These are phyloP conservation scores for Sphyrna mokarran DNA, from an alignment of 2,113 vertebrate genomes.

Conservation along the genomic window DNA sequence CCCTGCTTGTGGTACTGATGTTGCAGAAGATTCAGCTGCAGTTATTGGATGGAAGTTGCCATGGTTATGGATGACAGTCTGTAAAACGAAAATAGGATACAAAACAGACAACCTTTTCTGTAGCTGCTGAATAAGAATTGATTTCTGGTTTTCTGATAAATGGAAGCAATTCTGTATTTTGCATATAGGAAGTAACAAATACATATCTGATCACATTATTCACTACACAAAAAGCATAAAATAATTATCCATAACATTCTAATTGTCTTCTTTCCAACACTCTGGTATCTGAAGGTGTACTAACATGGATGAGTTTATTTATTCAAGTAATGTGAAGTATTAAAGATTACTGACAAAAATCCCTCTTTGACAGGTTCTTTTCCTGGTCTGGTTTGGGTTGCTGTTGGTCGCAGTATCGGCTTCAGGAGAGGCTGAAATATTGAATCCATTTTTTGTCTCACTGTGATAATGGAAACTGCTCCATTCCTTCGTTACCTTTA, in stretches of 20 bases:
- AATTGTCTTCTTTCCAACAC: neutral
- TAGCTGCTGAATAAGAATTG: neutral
- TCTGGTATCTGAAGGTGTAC: neutral
- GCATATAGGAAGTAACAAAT: neutral
- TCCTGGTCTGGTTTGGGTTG: neutral
- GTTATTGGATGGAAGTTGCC: slow-evolving; percentile 14
- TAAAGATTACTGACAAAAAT: neutral
- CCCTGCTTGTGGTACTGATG: neutral
- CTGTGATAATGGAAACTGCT: neutral
- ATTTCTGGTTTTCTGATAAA: neutral
- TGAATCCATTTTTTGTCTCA: neutral
- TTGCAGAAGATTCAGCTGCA: too few relatives aligned
- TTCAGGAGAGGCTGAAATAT: neutral
- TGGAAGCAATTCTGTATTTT: neutral
- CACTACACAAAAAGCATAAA: neutral
- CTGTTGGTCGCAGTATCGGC: neutral
- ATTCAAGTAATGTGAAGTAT: neutral
- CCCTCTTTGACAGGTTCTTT: neutral
- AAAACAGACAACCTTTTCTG: neutral
- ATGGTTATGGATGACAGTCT: slow-evolving; percentile 24
- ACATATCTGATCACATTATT: neutral
- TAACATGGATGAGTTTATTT: neutral
- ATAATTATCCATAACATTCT: neutral
- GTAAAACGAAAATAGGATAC: neutral
- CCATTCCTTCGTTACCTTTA: neutral